These are phyloP conservation scores for Drosophila simulans DNA, from an alignment of 1,140 invertebrate genomes.

Conservation along the genomic window DNA sequence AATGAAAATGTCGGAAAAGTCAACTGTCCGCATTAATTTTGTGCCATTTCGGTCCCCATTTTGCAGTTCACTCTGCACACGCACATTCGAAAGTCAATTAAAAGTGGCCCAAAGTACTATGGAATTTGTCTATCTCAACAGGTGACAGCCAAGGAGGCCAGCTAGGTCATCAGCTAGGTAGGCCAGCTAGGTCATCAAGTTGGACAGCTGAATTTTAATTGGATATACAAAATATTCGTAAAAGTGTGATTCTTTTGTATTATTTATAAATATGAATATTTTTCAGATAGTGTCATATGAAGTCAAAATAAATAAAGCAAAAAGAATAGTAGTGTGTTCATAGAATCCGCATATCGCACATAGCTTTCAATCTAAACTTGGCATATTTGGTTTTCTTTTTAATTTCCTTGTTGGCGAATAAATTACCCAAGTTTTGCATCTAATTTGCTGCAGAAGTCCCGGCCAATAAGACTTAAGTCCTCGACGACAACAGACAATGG, in stretches of 20 bases:
- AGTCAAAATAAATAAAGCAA: background rate
- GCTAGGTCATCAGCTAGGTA: conserved; percentile 9
- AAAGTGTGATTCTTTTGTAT: background rate
- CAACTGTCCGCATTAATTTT: conserved; percentile 69
- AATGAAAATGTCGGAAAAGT: conserved; percentile 57
- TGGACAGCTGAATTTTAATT: background rate
- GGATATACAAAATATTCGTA: background rate
- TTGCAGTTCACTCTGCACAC: conserved; percentile 44
- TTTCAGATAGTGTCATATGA: too few relatives aligned
- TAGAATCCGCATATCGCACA: background rate
- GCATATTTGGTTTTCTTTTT: conserved; percentile 23
- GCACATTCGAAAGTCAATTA: conserved; percentile 72
- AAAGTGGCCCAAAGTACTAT: conserved; percentile 50
- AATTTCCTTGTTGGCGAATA: conserved; percentile 24
- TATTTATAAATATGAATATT: background rate
- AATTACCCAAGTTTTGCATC: conserved; percentile 31
- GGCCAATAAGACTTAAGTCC: conserved; percentile 13
- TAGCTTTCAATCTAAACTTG: background rate
- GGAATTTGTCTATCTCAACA: conserved; percentile 28
- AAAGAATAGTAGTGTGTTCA: background rate
- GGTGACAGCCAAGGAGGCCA: conserved; percentile 9
- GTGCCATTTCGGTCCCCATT: conserved; percentile 20
- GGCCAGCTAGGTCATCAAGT: conserved; percentile 5
- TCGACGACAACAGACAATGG: conserved; percentile 11
- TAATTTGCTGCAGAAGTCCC: conserved; percentile 19